These are phyloP conservation scores for Semnornis frantzii DNA, from an alignment of 2,113 vertebrate genomes.

Conservation along the genomic window DNA sequence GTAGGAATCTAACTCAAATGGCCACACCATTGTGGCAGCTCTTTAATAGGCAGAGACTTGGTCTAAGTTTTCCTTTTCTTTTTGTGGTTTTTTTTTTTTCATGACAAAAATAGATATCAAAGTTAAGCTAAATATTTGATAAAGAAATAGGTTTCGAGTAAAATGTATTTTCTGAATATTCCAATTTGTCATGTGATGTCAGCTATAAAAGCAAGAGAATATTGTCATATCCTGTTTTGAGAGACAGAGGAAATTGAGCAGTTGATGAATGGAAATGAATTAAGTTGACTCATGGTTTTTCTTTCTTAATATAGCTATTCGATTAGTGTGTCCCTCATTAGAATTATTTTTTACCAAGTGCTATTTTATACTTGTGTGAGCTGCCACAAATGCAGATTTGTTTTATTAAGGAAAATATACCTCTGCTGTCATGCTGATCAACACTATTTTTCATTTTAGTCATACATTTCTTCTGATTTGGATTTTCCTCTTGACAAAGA, in stretches of 20 bases:
- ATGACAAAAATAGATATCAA: background rate
- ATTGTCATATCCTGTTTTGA: conserved; percentile 32
- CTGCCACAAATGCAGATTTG: background rate
- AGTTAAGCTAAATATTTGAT: background rate
- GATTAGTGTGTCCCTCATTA: background rate
- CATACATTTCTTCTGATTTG: background rate
- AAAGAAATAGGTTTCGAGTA: background rate
- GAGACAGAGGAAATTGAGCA: conserved; percentile 26
- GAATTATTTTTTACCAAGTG: background rate
- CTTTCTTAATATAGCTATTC: background rate
- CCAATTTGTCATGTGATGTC: background rate
- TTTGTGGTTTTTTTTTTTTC: background rate
- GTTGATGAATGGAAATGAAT: background rate
- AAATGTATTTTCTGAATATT: background rate
- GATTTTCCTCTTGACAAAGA: background rate
- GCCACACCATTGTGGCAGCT: background rate
- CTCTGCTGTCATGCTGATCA: background rate
- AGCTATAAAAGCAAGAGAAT: background rate
- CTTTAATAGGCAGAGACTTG: background rate
- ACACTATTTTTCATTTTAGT: background rate
- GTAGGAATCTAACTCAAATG: too few relatives aligned
- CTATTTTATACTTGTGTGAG: background rate
- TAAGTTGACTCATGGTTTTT: background rate
- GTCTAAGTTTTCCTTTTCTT: background rate
- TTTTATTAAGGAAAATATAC: background rate